These are phyloP conservation scores for Lepus oiostolus DNA, from an alignment of 2,797 vertebrate species.

Conservation along the genomic window DNA sequence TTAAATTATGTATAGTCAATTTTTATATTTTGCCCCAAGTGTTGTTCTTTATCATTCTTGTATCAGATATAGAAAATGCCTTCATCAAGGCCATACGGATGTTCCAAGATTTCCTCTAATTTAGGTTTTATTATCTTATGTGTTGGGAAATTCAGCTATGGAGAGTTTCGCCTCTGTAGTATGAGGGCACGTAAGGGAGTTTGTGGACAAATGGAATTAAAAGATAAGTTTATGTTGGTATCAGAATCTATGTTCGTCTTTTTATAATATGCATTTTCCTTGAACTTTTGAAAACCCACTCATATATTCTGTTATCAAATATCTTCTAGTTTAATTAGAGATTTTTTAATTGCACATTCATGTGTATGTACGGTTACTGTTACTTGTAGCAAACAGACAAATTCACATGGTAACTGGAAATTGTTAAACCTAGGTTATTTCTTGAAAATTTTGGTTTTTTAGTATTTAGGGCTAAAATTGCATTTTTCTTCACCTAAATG, in stretches of 20 bases:
- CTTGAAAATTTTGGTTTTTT: neutral
- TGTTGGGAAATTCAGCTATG: neutral
- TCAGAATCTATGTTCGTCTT: too few species aligned
- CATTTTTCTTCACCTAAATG: neutral
- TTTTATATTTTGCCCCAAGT: conserved; percentile 46
- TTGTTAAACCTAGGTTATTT: conserved; percentile 30
- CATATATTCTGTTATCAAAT: neutral
- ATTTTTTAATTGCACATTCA: neutral
- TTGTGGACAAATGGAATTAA: too few species aligned
- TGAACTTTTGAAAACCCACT: too few species aligned
- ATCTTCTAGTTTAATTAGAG: conserved; percentile 27
- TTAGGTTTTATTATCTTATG: conserved; percentile 49
- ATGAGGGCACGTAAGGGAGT: too few species aligned
- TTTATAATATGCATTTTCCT: too few species aligned
- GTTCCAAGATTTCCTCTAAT: neutral
- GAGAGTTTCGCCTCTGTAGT: neutral
- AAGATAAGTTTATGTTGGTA: too few species aligned
- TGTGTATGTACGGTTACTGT: neutral
- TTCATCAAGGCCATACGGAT: neutral
- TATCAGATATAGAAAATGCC: neutral
- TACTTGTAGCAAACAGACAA: neutral
- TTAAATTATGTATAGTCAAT: conserved; percentile 20
- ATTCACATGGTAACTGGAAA: neutral
- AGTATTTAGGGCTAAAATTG: neutral
- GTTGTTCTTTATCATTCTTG: neutral